Evolutionary conservation across 2,797 vertebrate species (phyloP).

Genomic region (Notamacropus eugenii): DNA sequence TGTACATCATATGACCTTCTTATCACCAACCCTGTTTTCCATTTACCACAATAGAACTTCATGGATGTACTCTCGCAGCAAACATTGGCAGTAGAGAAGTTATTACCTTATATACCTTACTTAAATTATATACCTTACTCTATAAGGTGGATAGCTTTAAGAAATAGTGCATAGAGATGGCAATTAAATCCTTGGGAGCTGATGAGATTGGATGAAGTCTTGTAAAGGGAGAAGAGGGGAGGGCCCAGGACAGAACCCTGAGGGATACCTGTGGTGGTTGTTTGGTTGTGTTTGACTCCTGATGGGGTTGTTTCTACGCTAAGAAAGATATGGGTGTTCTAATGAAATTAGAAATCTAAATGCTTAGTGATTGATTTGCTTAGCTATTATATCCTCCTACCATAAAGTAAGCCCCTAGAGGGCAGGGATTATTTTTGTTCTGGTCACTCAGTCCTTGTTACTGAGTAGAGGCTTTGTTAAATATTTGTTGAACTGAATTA

Average conservation of each 20-base stretch:
- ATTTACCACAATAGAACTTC: no score
- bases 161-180: neutral
- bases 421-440: neutral
- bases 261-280: neutral
- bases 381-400: neutral
- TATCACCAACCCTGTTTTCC: no score
- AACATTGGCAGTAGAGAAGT: neutral
- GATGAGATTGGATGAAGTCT: neutral
- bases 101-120: neutral
- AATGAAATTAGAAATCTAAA: neutral
- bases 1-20: no score
- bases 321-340: neutral
- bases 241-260: neutral
- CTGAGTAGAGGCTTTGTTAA: neutral
- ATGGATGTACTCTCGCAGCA: no score
- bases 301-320: neutral
- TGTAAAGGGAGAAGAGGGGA: neutral
- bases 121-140: no score
- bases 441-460: accelerated
- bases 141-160: neutral
- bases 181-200: neutral
- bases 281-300: neutral
- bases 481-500: neutral
- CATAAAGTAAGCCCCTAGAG: no score
- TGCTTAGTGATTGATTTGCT: neutral